Evolutionary conservation across 2,888 invertebrate species (phyloP), one percentile per base, ranked within the genome.

Genomic region (Bursaphelenchus okinawaensis): DNA sequence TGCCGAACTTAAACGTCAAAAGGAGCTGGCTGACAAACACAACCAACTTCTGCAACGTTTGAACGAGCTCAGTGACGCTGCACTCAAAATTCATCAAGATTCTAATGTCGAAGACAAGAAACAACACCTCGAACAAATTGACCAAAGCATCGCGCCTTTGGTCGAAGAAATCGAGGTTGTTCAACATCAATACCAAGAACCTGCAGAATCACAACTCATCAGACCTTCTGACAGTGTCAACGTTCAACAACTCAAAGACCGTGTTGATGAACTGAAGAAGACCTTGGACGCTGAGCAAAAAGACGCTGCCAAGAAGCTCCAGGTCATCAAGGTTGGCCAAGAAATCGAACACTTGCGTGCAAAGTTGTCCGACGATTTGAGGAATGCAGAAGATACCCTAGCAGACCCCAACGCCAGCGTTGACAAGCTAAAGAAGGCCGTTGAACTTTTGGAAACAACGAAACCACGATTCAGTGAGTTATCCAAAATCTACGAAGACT

Each of bases 401-500:
- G 23, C 40, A n/a, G 54, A 52, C 28, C 65, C 65, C 12, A 55
- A 64, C 31, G 65, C 67, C 12, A 55, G 19, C 28, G 67, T 55
- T 20, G 68, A 68, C 8, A 28, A 65, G 23, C 67, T 65, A n/a
- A 51, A 55, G 22, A 26, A 26, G 20, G 55, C 66, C 23, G 55
- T 24, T 28, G 68, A 65, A n/a, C n/a, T 68, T n/a, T 26, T 65
- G 52, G 22, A 20, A 16, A 20, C 29, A 9, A 50, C 64, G 7
- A 26, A n/a, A 23, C 65, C 65, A 19, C 52, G 52, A 8, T 19
- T 65, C 22, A 24, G 22, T 20, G 55, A 26, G 22, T 40, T 68
- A 16, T 52, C 40, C 4, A 22, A 29, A 12, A 20, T 68, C 7
- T 67, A 40, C 54, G 55, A 24, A 51, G 69, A 67, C 23, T 26